These are phyloP conservation scores for Phenganax marumi DNA, from an alignment of 92 coral and sea anemone species.

Conservation along the genomic window DNA sequence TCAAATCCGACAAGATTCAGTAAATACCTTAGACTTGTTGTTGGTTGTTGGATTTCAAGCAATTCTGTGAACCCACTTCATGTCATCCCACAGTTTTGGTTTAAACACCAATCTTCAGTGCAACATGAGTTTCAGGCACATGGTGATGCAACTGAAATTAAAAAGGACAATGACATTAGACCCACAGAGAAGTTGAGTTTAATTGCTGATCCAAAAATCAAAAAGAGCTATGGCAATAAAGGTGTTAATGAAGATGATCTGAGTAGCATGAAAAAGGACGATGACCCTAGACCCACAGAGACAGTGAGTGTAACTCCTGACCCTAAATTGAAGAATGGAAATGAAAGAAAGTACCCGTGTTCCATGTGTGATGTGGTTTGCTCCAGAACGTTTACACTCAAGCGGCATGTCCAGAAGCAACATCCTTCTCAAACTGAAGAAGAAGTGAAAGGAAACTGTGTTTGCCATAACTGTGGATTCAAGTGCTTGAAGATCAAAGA, in stretches of 20 bases:
- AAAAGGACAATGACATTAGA: too few species aligned
- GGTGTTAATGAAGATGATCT: background rate
- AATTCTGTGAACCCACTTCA: background rate
- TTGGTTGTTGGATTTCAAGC: constrained; percentile 10
- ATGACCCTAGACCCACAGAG: background rate
- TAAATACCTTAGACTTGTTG: constrained; percentile 2
- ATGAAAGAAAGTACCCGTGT: background rate
- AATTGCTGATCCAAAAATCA: background rate
- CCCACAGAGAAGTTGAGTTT: too few species aligned
- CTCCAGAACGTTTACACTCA: background rate
- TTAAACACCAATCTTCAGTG: background rate
- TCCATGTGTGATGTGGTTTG: background rate
- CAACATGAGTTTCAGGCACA: too few species aligned
- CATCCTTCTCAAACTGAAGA: constrained; percentile 24
- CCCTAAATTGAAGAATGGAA: background rate
- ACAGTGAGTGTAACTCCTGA: background rate
- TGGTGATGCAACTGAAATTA: too few species aligned
- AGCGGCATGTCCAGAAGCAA: constrained; percentile 27
- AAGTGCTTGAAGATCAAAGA: background rate
- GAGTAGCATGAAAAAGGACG: background rate
- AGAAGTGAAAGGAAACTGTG: constrained; percentile 25
- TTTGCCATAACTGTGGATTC: constrained; percentile 15
- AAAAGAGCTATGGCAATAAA: background rate
- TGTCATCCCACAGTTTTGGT: constrained; percentile 5
- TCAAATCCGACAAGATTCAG: background rate